Evolutionary conservation across 2,113 vertebrate species (phyloP), one percentile per base, ranked within the genome.

Genomic region (Nerophis lumbriciformis): DNA sequence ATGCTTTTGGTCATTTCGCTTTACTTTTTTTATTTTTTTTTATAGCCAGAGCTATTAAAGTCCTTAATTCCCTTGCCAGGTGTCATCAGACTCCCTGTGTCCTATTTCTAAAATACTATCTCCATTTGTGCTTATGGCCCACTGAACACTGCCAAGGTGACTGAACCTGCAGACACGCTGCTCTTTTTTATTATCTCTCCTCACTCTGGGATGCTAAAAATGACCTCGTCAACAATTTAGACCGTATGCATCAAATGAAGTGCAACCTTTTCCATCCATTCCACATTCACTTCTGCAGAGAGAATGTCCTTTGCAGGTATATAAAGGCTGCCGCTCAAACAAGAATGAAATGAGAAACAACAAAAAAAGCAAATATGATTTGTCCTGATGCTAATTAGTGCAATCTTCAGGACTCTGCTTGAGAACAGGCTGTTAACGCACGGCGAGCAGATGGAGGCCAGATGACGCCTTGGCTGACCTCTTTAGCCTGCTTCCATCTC

Each of bases 401-500:
- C 68, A 67, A 66, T 85, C 71, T 78, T 74, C 67, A 45, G 71
- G 71, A 66, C 77, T 76, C 68, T 42, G 80, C 72, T 82, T 69
- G 72, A 81, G 28, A 76, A 68, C 69, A 66, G 79, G 68, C 69
- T 78, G 77, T 73, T 82, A 37, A 28, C 71, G 75, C 68, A 66
- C 69, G 58, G 65, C 45, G 76, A 84, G 66, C 82, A 87, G 84
- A 87, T 88, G 87, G 81, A 67, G 69, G 66, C 72, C 62, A 50
- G 76, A 77, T 82, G 84, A 81, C 71, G 71, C 71, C 71, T 71
- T 82, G 83, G 83, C 78, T 81, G 84, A 85, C 85, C 80, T 74
- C 66, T 64, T 77, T 71, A 73, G 80, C 71, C 76, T 72, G 75
- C 55, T 59, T 59, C 45, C 58, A 28, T 70, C 47, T 63, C 66